A percentile compares a stretch with the other conserved stretches of the same genome.
These are phyloP conservation scores for Drosophila bunnanda DNA, from an alignment of 2,888 invertebrate genomes.

Conservation along the genomic window DNA sequence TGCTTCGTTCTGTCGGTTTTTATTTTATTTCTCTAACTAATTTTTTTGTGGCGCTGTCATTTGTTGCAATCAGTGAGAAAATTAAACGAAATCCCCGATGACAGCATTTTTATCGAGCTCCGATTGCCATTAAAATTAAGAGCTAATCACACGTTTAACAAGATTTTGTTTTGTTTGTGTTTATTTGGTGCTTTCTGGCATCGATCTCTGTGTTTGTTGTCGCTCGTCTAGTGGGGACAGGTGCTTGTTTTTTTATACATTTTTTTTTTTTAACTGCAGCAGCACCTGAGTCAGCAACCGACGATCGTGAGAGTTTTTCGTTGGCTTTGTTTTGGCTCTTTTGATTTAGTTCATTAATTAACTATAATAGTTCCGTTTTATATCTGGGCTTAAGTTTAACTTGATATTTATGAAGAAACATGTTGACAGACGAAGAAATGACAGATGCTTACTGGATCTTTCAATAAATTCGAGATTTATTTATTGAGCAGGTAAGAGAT, in stretches of 20 bases:
- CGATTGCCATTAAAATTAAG: constrained; percentile 63
- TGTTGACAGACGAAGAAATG: neutral
- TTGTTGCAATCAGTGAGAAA: constrained; percentile 76
- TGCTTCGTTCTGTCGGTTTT: constrained; percentile 16
- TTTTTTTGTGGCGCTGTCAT: constrained; percentile 58
- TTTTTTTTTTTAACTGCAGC: constrained; percentile 28
- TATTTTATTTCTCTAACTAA: constrained; percentile 38
- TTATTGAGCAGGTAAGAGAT: neutral
- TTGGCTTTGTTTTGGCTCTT: constrained; percentile 25
- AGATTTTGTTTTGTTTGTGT: constrained; percentile 39
- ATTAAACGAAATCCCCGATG: constrained; percentile 53
- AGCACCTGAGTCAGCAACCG: constrained; percentile 61
- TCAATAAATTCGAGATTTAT: neutral
- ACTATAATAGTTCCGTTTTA: constrained; percentile 39
- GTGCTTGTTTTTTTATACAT: constrained; percentile 21
- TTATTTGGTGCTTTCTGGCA: constrained; percentile 34
- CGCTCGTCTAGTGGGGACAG: constrained; percentile 38
- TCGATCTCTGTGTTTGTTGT: constrained; percentile 18
- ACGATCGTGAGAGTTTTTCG: constrained; percentile 71
- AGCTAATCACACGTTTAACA: constrained; percentile 64
- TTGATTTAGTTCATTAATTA: constrained; percentile 41
- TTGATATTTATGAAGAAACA: constrained; percentile 1
- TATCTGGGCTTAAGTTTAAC: constrained; percentile 4
- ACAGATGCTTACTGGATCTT: neutral
- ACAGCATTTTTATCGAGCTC: constrained; percentile 50